Base-by-base conservation (phyloP, 2,888 invertebrate species). In the Lepidochrysops patricia region DNA sequence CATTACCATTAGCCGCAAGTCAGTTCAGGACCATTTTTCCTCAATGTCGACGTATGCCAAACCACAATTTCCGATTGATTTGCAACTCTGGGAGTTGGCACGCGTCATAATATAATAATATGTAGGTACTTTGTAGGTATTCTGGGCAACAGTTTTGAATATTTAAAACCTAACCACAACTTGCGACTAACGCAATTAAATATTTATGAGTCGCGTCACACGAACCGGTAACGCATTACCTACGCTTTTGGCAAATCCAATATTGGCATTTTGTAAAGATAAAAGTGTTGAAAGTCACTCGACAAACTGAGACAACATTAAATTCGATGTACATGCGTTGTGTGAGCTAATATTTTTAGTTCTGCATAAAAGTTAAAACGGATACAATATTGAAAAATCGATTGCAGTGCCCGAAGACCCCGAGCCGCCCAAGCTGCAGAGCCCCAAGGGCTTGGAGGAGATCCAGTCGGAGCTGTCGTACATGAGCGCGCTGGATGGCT, bases 401-500 rank as follows among this genome's bases (percentile, higher is more conserved):
- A 57, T 84, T 84, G 35, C 82, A 88, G 88, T 88, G 37, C 84
- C 87, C 7, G 72, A 79, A 48, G 76, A 77, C 57, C 70, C 70
- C 19, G 77, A 80, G 32, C 76, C 79, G 63, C 76, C 82, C 4
- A 77, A 79, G 63, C 67, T 80, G 29, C 72, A 79, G 58, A 79
- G 77, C 57, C 86, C 86, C 0, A 79, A 84, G 63, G 84, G 81
- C 5, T 69, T 85, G 61, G 87, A 87, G 63, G 88, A 87, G 63
- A 69, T 89, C 61, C 81, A 83, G 3, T 82, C 87, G 0, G 94
- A 94, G 72, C 83, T 92, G 60, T 90, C 93, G 1, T 94, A 94
- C 77, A 90, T 94, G 73, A 93, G 95, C 79, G 95, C 97, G 0
- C 83, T 98, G 67, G 97, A 98, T 74, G 98, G 98, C 7, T 98